These are phyloP conservation scores for Aspidoscelis tigris DNA, from an alignment of 2,113 vertebrate genomes.

Conservation along the genomic window DNA sequence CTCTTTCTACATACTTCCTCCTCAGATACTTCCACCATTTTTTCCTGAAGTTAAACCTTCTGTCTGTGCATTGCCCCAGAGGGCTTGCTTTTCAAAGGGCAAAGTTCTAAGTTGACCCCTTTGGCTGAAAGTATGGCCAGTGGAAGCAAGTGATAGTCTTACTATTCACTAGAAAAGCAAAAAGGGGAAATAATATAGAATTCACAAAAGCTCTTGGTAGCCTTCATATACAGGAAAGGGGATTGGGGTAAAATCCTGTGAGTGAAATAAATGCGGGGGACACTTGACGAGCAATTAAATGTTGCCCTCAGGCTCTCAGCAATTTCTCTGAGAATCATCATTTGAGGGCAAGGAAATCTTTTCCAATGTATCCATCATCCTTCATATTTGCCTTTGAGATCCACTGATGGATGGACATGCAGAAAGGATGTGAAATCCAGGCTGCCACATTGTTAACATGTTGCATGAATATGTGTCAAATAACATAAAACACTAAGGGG, in stretches of 20 bases:
- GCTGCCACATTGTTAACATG: background rate
- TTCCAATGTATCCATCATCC: slow-evolving; percentile 10
- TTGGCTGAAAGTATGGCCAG: background rate
- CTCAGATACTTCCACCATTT: too few species aligned
- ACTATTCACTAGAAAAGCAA: background rate
- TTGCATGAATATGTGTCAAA: background rate
- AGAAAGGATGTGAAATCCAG: background rate
- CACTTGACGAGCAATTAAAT: slow-evolving; percentile 53
- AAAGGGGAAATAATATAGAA: background rate
- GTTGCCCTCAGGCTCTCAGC: background rate
- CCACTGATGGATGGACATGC: accelerated
- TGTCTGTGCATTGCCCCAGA: background rate
- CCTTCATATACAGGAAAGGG: slow-evolving; percentile 4
- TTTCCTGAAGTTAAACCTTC: too few species aligned
- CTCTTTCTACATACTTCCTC: too few species aligned
- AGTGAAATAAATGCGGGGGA: slow-evolving; percentile 1
- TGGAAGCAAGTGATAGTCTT: background rate
- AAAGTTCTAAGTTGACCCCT: background rate
- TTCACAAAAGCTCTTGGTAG: slow-evolving; percentile 6
- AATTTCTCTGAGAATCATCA: slow-evolving; percentile 15
- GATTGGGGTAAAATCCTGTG: slow-evolving; percentile 32
- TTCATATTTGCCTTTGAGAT: background rate
- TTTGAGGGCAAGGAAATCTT: background rate
- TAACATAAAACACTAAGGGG: background rate
- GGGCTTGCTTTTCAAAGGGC: background rate